Evolutionary conservation across 2,888 invertebrate species (phyloP).

Genomic region (Trichogramma dendrolimi): DNA sequence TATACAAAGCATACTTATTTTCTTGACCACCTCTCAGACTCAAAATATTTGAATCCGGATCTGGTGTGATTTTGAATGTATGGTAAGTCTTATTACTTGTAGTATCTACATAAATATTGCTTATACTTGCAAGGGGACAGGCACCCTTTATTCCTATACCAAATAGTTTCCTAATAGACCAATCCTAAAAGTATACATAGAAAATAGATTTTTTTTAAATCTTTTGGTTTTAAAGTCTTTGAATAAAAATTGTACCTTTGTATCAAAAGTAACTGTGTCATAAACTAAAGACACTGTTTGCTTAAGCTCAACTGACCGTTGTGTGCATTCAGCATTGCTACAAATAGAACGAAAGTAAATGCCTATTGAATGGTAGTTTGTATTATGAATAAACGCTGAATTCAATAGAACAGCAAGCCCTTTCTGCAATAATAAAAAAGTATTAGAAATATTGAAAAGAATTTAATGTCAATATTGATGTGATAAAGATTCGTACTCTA

Average conservation of each 20-base stretch:
- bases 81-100: slow-evolving; percentile 60
- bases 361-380: slow-evolving; percentile 87
- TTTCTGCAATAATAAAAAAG: slow-evolving; percentile 51
- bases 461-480: neutral
- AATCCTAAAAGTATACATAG: slow-evolving; percentile 57
- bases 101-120: slow-evolving; percentile 77
- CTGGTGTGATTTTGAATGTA: slow-evolving; percentile 63
- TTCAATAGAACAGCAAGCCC: slow-evolving; percentile 86
- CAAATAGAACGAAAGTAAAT: slow-evolving; percentile 81
- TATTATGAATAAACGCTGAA: slow-evolving; percentile 86
- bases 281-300: slow-evolving; percentile 86
- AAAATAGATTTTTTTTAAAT: neutral
- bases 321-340: slow-evolving; percentile 57
- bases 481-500: slow-evolving; percentile 52
- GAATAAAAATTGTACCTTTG: slow-evolving; percentile 36
- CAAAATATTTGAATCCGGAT: slow-evolving; percentile 58
- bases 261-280: slow-evolving; percentile 59
- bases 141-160: slow-evolving; percentile 77
- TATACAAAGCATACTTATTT: slow-evolving; percentile 67
- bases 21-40: slow-evolving; percentile 69
- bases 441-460: too few relatives aligned
- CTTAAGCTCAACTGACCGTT: slow-evolving; percentile 71
- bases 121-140: slow-evolving; percentile 76
- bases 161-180: slow-evolving; percentile 83
- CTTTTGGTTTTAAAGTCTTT: too few relatives aligned